Evolutionary conservation across 1,140 invertebrate genomes (phyloP), one percentile per base, ranked within the genome.

Genomic region (Coptotermes formosanus): DNA sequence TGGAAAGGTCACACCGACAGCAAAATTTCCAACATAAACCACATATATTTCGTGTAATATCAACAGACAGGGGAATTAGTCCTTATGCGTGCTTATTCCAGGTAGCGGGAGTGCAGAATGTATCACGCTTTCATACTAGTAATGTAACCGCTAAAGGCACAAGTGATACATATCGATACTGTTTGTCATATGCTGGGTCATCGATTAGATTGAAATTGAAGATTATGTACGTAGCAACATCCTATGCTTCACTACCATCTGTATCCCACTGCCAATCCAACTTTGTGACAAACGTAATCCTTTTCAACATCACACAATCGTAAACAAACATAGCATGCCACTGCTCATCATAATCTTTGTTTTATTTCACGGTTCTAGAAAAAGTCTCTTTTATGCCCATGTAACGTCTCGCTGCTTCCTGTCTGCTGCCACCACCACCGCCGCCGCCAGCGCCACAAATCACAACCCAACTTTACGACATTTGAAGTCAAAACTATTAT

Each of bases 401-500:
- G 59, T 64, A 23, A 23, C 9, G 25, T 75, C 30, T 30, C 30
- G 14, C 59, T 23, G 25, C 59, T 64, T 75, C 64, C 21, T 59
- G 38, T 82, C 21, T 82, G 32, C 16, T 82, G 2, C 21, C 16
- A 16, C 43, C 32, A 43, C 19, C 81, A 38, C 19, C 16, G 6
- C 82, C 32, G 14, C 82, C 43, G 30, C 14, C 30, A 43, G 21
- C 48, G 12, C 23, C 82, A 83, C 82, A 83, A 83, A 83, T 43
- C 32, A 83, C 82, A 83, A 83, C 25, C 11, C 32, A 83, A 43
- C 43, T 83, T 83, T 83, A 83, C 82, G 82, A 83, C 82, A 48
- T 83, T 83, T 83, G 38, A n/a, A 83, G 38, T 83, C 82, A 44
- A 64, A 64, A 48, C 82, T 83, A 43, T 83, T 83, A 83, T 83